Percentiles rank a stretch among this genome's conserved stretches.
phyloP scores from a whole-genome alignment of 2,113 vertebrate genomes.

The Psittacula cyanocephala region DNA sequence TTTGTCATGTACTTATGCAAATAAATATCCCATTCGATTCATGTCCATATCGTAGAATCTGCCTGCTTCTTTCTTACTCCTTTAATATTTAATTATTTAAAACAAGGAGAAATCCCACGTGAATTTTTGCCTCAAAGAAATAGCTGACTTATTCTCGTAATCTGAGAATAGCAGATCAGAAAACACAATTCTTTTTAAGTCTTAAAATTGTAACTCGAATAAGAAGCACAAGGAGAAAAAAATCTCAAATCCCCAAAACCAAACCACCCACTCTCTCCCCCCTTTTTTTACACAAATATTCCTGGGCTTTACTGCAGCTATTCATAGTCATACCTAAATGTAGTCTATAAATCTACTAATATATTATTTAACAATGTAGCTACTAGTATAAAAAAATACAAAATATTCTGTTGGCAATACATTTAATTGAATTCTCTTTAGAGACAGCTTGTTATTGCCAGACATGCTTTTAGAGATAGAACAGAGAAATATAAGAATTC shows the following conservation, averaged over 20 bases:
- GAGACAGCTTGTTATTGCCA: conserved; percentile 50
- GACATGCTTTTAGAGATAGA: conserved; percentile 52
- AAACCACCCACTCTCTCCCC: background rate
- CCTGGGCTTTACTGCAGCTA: conserved; percentile 25
- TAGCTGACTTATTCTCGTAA: conserved; percentile 17
- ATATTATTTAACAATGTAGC: conserved; percentile 62
- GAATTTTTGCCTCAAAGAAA: conserved; percentile 41
- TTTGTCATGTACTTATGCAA: conserved; percentile 43
- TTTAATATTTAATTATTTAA: conserved; percentile 65
- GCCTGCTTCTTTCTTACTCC: conserved; percentile 9
- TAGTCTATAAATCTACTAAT: conserved; percentile 58
- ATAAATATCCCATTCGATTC: conserved; percentile 42
- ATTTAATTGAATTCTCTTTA: conserved; percentile 51
- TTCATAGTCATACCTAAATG: conserved; percentile 55
- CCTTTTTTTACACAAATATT: conserved; percentile 2
- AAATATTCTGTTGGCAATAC: conserved; percentile 52
- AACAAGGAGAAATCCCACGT: background rate
- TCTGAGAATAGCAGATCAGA: conserved; percentile 7
- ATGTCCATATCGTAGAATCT: background rate
- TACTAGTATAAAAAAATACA: conserved; percentile 41
- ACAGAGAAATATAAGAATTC: conserved; percentile 48
- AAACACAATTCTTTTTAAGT: conserved; percentile 41
- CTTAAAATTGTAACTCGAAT: conserved; percentile 48
- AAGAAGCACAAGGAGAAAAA: background rate
- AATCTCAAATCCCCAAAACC: conserved; percentile 16